Base-by-base conservation (phyloP, 1,140 invertebrate genomes). In the Cephus cinctus region DNA sequence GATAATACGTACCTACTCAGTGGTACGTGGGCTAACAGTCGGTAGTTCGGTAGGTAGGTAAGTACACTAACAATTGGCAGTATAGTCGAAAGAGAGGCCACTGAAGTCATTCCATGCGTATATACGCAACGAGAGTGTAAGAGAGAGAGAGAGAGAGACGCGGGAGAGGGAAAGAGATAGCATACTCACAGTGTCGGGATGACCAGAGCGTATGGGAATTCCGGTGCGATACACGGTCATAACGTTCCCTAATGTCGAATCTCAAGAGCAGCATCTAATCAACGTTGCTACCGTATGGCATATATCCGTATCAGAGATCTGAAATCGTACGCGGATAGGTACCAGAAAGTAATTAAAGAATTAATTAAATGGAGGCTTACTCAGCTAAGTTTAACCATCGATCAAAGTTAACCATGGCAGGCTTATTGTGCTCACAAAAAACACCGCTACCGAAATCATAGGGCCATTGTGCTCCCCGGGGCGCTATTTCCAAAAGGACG, bases 351-450 rank as follows among this genome's bases (percentile, higher is more conserved):
- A 67, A 67, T 67, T 67, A 67, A 65, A 61, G 59, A 67, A 67
- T 66, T 67, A 67, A 67, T 67, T 66, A 65, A 67, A 65, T 50
- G 50, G 59, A 61, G 59, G 65, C 57, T 67, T 67, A 67, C 61
- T 67, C 65, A 67, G 65, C 65, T 64, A 67, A 66, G 57, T 65
- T 62, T 47, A 41, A 52, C 47, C 63, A 62, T 65, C 59, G 57
- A 65, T 65, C 59, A 62, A 64, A 54, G 52, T 50, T 63, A 63
- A 63, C 61, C 57, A 57, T 58, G 54, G 54, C 39, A 39, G 36
- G n/a, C 30, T 34, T 21, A 32, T 52, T 52, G 56, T 47, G 47
- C 61, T 53, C 45, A 63, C 59, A 63, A 64, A 64, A 65, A 65
- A 57, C 18, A 64, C 56, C 65, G 65, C 65, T 66, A 67, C 65